These are phyloP conservation scores for Mechanitis mazaeus DNA, from an alignment of 2,888 invertebrate species.

Conservation along the genomic window DNA sequence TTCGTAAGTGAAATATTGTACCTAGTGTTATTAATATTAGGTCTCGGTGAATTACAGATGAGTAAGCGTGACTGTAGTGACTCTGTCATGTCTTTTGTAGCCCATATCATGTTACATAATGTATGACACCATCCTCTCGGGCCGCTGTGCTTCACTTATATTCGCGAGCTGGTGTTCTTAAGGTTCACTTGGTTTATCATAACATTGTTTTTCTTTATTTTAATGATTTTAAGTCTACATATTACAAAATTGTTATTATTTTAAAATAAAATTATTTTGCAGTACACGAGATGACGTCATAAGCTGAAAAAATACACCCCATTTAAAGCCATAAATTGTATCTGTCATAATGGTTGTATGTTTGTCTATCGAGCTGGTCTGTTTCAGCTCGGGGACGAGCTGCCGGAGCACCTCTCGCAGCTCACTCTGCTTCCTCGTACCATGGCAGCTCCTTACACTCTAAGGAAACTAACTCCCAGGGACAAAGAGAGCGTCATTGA, in stretches of 20 bases:
- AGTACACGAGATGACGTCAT: too few relatives aligned
- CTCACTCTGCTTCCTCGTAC: conserved; percentile 51
- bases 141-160: conserved; percentile 19
- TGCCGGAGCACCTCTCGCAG: conserved; percentile 62
- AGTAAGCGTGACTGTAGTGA: conserved; percentile 24
- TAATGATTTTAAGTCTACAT: too few relatives aligned
- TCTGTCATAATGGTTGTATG: not conserved
- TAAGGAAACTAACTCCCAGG: conserved; percentile 45
- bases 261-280: too few relatives aligned
- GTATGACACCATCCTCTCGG: conserved; percentile 16
- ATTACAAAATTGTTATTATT: too few relatives aligned
- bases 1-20: not conserved
- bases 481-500: conserved; percentile 54
- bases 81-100: conserved; percentile 23
- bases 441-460: conserved; percentile 50
- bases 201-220: too few relatives aligned
- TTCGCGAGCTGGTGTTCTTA: conserved; percentile 10
- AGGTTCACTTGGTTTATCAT: too few relatives aligned
- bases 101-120: conserved; percentile 21
- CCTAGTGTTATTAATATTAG: not conserved
- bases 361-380: conserved; percentile 4
- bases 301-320: too few relatives aligned
- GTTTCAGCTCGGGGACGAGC: conserved; percentile 61
- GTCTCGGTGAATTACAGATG: conserved; percentile 22
- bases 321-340: too few relatives aligned